Evolutionary conservation across 2,113 vertebrate genomes (phyloP).

Genomic region (Toxotes chatareus): DNA sequence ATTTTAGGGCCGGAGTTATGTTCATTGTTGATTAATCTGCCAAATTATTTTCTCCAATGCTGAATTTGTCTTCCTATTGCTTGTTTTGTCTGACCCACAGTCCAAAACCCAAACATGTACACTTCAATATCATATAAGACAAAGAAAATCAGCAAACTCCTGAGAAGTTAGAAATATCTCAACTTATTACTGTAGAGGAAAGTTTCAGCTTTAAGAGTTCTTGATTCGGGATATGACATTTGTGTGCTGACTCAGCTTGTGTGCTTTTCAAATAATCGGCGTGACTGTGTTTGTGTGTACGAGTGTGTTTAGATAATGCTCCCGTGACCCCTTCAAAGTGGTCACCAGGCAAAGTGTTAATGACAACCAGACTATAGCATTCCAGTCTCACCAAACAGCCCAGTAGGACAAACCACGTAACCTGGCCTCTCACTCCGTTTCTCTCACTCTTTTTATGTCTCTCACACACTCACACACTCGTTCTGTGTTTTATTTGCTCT

Average conservation of each 20-base stretch:
- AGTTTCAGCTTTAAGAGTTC: not conserved
- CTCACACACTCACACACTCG: conserved; percentile 16
- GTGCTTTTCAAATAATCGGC: not conserved
- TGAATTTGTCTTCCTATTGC: no score
- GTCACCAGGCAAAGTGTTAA: conserved; percentile 78
- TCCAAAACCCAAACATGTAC: no score
- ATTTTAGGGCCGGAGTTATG: no score
- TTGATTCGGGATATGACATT: not conserved
- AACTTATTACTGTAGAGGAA: not conserved
- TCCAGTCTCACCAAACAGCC: conserved; percentile 70
- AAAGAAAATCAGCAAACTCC: no score
- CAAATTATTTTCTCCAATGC: not conserved
- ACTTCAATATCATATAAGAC: no score
- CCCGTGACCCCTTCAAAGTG: conserved; percentile 61
- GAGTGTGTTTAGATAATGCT: conserved; percentile 63
- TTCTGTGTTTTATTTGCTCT: conserved; percentile 45
- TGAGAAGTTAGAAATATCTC: no score
- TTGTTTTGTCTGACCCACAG: no score
- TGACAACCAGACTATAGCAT: conserved; percentile 79
- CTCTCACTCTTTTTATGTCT: conserved; percentile 33
- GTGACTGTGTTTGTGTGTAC: conserved; percentile 4
- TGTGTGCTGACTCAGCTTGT: conserved; percentile 1
- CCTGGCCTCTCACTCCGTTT: conserved; percentile 44
- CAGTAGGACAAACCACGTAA: conserved; percentile 63
- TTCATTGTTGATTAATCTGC: not conserved